These are phyloP conservation scores for Malthinus flaveolus DNA, from an alignment of 2,888 invertebrate species.

Conservation along the genomic window DNA sequence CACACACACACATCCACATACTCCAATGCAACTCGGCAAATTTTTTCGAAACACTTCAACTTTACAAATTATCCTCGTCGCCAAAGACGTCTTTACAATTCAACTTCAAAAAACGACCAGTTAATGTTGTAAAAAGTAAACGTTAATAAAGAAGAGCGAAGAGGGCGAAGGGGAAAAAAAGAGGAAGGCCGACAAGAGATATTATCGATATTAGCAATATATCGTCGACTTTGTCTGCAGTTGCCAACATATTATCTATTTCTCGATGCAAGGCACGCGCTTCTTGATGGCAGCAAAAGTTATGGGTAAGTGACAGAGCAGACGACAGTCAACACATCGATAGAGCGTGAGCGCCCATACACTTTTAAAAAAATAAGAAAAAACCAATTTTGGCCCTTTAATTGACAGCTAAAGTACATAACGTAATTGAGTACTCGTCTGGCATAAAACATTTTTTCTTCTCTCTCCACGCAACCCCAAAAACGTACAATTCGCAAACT, in stretches of 20 bases:
- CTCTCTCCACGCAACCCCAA: too few species aligned
- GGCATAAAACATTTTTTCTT: slow-evolving; percentile 10
- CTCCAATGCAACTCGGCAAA: too few species aligned
- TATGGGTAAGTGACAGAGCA: slow-evolving; percentile 44
- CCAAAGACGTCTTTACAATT: neutral
- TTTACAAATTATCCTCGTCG: neutral
- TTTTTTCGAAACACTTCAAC: too few species aligned
- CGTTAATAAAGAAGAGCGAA: slow-evolving; percentile 25
- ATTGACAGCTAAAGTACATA: slow-evolving; percentile 17
- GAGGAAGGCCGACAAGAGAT: slow-evolving; percentile 28
- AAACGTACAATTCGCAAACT: too few species aligned
- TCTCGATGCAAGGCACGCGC: slow-evolving; percentile 45
- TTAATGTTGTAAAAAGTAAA: slow-evolving; percentile 22
- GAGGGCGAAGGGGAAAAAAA: slow-evolving; percentile 15
- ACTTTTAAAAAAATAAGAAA: slow-evolving; percentile 15
- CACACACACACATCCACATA: neutral
- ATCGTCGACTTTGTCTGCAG: slow-evolving; percentile 37
- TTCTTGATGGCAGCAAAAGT: slow-evolving; percentile 44
- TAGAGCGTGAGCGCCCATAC: slow-evolving; percentile 39
- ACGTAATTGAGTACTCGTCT: slow-evolving; percentile 17
- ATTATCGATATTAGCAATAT: slow-evolving; percentile 41
- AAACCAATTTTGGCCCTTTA: slow-evolving; percentile 19
- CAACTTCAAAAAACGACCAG: neutral
- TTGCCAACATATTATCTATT: slow-evolving; percentile 44
- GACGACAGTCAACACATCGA: slow-evolving; percentile 46